Evolutionary conservation across 1,140 invertebrate genomes (phyloP), one percentile per base, ranked within the genome.

Genomic region (Pseudobourletiella spinata): DNA sequence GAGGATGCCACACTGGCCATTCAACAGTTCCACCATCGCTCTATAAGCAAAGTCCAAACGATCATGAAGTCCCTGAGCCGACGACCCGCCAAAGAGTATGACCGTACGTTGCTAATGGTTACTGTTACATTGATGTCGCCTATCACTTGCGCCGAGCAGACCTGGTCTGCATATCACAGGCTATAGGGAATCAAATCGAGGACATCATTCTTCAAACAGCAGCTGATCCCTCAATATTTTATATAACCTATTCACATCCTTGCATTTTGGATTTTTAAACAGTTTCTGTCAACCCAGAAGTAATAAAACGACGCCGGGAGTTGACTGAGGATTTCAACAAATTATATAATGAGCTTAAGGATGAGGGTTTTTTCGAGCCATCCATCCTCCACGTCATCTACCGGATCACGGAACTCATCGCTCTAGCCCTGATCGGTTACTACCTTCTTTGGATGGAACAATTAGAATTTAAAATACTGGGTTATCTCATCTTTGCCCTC

Each of bases 1-100:
- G 59, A 61, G 55, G 50, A 61, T 26, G 48, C 59, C 11, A 54
- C 59, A 24, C 8, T 25, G 2, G 48, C 59, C 2, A 61, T 61
- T 22, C 25, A 55, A 8, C 59, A 61, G 32, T 61, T 61, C 30
- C 59, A 61, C 30, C 2, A 24, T 24, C 15, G 59, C 4, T 61
- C 51, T 24, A 32, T 50, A 15, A 3, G 3, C 16, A 59, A 29
- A 32, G 29, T 59, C n/a, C 3, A 14, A 3, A 18, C 11, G 4
- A 59, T 59, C 20, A 6, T 59, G 58, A 50, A 48, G 29, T 46
- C 35, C 3, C 28, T 59, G 20, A 22, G 48, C 2, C 3, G 22
- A 39, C 11, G 35, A n/a, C 35, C 35, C 35, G 35, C 35, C 35
- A n/a, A n/a, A n/a, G n/a, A n/a, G n/a, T n/a, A n/a, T n/a, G n/a